phyloP scores from a whole-genome alignment of 2,888 invertebrate genomes.

The Lissocephala sabroskyi region DNA sequence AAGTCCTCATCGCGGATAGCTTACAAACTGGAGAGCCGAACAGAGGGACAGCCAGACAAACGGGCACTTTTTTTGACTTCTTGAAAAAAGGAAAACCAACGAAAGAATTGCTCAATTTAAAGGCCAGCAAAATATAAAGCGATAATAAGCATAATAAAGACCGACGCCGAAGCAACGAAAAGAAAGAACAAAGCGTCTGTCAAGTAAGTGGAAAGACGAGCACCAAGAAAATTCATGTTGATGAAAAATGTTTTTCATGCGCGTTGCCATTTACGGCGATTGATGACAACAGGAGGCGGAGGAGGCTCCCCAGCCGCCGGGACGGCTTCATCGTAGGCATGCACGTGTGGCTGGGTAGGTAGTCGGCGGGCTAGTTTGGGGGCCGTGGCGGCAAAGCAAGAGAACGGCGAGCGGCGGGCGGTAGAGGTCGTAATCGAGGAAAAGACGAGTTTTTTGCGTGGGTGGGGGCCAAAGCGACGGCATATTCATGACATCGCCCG shows the following conservation, averaged over 20 bases:
- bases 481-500: constrained; percentile 53
- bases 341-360: constrained; percentile 3
- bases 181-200: not conserved
- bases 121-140: constrained; percentile 39
- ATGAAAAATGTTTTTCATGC: constrained; percentile 61
- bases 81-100: constrained; percentile 1
- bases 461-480: constrained; percentile 21
- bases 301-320: constrained; percentile 1
- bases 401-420: too few relatives aligned
- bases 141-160: constrained; percentile 63
- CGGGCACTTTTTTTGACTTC: too few relatives aligned
- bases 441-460: constrained; percentile 18
- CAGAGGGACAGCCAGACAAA: too few relatives aligned
- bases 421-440: too few relatives aligned
- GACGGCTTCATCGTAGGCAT: constrained; percentile 10
- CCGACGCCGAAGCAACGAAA: constrained; percentile 52
- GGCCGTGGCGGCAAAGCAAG: too few relatives aligned
- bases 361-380: constrained; percentile 7
- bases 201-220: constrained; percentile 6
- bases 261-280: constrained; percentile 46
- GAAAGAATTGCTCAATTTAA: constrained; percentile 36
- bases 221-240: constrained; percentile 51
- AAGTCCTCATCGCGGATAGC: too few relatives aligned
- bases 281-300: constrained; percentile 14
- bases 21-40: too few relatives aligned